phyloP scores from a whole-genome alignment of 2,797 vertebrate genomes.

The Sylvilagus floridanus region DNA sequence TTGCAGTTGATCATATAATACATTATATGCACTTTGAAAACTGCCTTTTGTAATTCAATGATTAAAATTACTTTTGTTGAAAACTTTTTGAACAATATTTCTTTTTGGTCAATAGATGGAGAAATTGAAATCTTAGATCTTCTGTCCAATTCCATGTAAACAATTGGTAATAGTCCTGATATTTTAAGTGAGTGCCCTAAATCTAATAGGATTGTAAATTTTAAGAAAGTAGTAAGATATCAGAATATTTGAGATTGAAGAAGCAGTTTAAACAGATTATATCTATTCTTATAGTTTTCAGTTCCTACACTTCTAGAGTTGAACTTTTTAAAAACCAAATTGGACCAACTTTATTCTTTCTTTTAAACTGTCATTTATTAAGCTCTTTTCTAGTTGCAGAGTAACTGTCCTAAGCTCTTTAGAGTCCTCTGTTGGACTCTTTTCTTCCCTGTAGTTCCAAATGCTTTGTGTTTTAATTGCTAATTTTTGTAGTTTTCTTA shows the following conservation, averaged over 20 bases:
- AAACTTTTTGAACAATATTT: constrained; percentile 42
- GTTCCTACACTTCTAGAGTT: constrained; percentile 38
- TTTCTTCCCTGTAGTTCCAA: not conserved
- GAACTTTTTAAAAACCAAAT: constrained; percentile 47
- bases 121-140: constrained; percentile 57
- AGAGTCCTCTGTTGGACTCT: not conserved
- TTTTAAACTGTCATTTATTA: constrained; percentile 13
- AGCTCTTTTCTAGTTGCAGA: not conserved
- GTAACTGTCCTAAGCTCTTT: not conserved
- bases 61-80: constrained; percentile 58
- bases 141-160: constrained; percentile 7
- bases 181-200: constrained; percentile 35
- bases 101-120: constrained; percentile 43
- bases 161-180: constrained; percentile 20
- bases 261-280: constrained; percentile 37
- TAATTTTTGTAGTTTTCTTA: constrained; percentile 29
- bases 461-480: constrained; percentile 35
- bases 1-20: not conserved
- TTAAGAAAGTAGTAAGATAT: constrained; percentile 34
- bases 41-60: not conserved
- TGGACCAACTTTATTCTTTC: constrained; percentile 16
- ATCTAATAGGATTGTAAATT: constrained; percentile 15
- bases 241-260: constrained; percentile 51
- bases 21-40: constrained; percentile 1
- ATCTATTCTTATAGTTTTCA: not conserved